Base-by-base conservation (phyloP, 2,797 vertebrate species). In the Cossypha niveicapilla region DNA sequence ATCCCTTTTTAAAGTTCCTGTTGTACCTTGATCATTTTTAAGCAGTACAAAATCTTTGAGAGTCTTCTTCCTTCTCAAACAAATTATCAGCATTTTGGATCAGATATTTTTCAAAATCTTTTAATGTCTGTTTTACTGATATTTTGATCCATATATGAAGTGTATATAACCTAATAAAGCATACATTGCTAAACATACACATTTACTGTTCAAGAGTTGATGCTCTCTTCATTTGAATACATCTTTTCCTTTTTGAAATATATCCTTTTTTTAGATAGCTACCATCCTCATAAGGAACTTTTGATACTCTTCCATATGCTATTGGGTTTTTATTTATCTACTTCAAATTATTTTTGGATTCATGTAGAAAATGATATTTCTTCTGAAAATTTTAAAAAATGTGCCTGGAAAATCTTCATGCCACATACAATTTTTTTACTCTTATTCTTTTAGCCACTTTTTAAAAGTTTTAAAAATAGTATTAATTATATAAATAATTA, bases 301-400 rank as follows among this genome's bases (percentile, higher is more conserved):
- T 22, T 39, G 16, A 42, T 57, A 10, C 0, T 37, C 74, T 77
- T 37, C 27, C 9, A 80, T 8, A 58, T 2, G 27, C 4, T 75
- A 5, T 5, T 54, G 2, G 0, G 3, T 1, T 50, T 62, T 63
- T 39, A 32, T 48, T 54, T 39, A 17, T 41, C 5, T 37, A 13
- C 3, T 30, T 77, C 5, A 66, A 37, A 18, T 13, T 66, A 6
- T 34, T 56, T 72, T 61, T 79, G 16, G 5, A 41, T 37, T 61
- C 0, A 41, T 42, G 3, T 28, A 45, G 45, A 56, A 5, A 1
- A 1, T 5, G 2, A 34, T 39, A 21, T n/a, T 32, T 58, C 79
- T 51, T 8, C 35, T 28, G 2, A 68, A 66, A 66, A 19, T 25
- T 74, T 44, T 7, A 0, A 21, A 19, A 68, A 7, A 35, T 10